Base-by-base conservation (phyloP, 2,888 invertebrate species). In the Dryadula phaetusa region DNA sequence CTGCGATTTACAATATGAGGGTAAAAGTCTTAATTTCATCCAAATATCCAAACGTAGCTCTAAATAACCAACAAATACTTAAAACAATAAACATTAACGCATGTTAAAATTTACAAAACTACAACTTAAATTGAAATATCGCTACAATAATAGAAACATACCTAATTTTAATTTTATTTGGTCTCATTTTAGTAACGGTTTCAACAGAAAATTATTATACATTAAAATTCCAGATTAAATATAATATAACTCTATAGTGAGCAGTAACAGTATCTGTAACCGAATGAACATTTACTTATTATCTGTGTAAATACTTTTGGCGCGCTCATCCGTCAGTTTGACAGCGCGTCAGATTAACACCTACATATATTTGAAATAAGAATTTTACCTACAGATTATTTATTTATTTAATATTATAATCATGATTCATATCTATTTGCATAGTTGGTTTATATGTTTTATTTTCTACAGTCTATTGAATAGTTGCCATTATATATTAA, bases 101-200 rank as follows among this genome's bases (percentile, higher is more conserved):
- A 81, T 79, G 79, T 88, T 91, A 90, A 86, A 89, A 88, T 89
- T 87, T 90, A 90, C 85, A 90, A 82, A 79, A 82, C 86, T 91
- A 90, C 85, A 88, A 87, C 84, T 85, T 81, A 86, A 85, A 86
- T 83, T 81, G 78, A 86, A 79, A 78, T 80, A 80, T 84, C 80
- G 81, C 81, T 86, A 86, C 79, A 77, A 83, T 81, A 81, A 79
- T 78, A 81, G 76, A 86, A 89, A 86, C 83, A 79, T 88, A 90
- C 86, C 90, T 92, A 91, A 86, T 83, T 86, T 90, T 92, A 91
- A 87, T 83, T 87, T 90, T 92, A 92, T 92, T 92, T 92, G 91
- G 92, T 92, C 92, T 92, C 90, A 83, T 89, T 89, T 87, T 91
- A 91, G 87, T 90, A 91, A 90, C 86, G 87, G 87, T 85, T 70